Evolutionary conservation across 2,888 invertebrate genomes (phyloP), one percentile per base, ranked within the genome.

Genomic region (Catocala nupta): DNA sequence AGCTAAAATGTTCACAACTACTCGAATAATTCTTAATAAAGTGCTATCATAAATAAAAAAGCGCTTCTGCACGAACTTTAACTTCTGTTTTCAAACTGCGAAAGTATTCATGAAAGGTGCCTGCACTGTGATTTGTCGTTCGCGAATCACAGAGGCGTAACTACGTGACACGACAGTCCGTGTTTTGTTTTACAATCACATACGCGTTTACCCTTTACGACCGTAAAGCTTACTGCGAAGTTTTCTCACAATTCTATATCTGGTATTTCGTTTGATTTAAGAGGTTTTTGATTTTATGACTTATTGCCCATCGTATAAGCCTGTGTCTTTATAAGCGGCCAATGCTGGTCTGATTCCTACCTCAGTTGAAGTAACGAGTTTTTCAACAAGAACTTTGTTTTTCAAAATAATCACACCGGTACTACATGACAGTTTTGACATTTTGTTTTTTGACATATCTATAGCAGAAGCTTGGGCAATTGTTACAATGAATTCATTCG

Each of bases 61-160:
- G 39, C 48, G 64, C 60, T 59, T 16, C 39, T 13, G 13, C 43
- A 36, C 53, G 42, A 68, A 68, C 62, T 75, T 73, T 56, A 70
- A 68, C 70, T 59, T 55, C 59, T 65, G 64, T 39, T 69, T 59
- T 42, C 53, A 70, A 70, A 77, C 66, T 65, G 73, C 73, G 58
- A 77, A 69, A 73, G 75, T 77, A 77, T 77, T 77, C 76, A 77
- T 73, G 73, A 62, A 66, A 58, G 61, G 63, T 69, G 59, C 48
- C 63, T 62, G 49, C 59, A n/a, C 34, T 33, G 61, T 73, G 75
- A 77, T 77, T 77, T 78, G 78, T 77, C 68, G 72, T 56, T 68
- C 49, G 59, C 11, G 59, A 64, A 75, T 64, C 69, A 65, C 61
- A 63, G 43, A 45, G 25, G 63, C 56, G 71, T 63, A 63, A 61